Base-by-base conservation (phyloP, 2,797 vertebrate species). In the Phyllotis vaccarum region DNA sequence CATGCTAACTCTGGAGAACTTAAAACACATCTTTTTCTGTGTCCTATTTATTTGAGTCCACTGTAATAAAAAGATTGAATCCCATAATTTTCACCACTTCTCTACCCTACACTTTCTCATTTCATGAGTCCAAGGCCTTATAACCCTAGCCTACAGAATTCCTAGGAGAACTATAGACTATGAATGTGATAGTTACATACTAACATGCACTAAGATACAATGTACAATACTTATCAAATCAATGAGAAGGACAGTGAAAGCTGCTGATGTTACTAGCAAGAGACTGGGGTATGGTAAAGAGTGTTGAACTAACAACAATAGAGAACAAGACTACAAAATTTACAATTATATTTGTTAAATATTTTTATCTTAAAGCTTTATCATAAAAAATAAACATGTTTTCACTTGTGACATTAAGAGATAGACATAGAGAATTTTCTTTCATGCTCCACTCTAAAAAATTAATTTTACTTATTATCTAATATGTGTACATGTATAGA, bases 161-260 rank as follows among this genome's bases (percentile, higher is more conserved):
- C 86, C 46, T 64, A 95, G 81, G 46, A 75, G 81, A 95, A 72
- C 40, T 16, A 0, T 54, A 91, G 60, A 91, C 19, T 72, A 49
- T 95, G 87, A 66, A 81, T 74, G 62, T 85, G 21, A 93, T 76
- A 17, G 89, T 85, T 49, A 22, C 29, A 64, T 58, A 70, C 86
- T 91, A 80, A 86, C 54, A 93, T 92, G 64, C 43, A 8, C 29
- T 68, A 43, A 56, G 16, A 19, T 62, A 58, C 19, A 58, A 58
- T 80, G 16, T 16, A 6, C 43, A 76, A 75, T 64, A 81, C 10
- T 90, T 40, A 68, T 2, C 49, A 62, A 29, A 78, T 14, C 43
- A 75, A 72, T 12, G 2, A 64, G 11, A 9, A 70, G 14, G 11
- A 14, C 19, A 34, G 3, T 37, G 34, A 76, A 34, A 93, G 27